phyloP scores from a whole-genome alignment of 2,888 invertebrate species.

The Diabrotica balteata region DNA sequence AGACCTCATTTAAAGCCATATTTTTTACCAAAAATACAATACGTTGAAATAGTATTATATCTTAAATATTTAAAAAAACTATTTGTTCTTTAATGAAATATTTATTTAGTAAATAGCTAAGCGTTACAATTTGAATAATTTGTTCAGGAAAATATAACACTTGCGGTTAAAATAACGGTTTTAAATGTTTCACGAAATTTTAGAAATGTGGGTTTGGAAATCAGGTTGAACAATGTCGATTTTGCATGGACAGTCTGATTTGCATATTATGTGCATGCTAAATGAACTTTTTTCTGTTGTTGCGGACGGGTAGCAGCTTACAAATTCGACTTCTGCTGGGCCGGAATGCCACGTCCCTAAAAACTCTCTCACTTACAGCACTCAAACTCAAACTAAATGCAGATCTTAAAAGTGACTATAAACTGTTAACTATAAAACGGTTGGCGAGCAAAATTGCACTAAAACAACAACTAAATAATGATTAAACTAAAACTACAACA shows the following conservation, averaged over 20 bases:
- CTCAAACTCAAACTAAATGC: slow-evolving; percentile 42
- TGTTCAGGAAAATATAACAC: too few species aligned
- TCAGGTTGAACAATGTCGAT: too few species aligned
- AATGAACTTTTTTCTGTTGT: slow-evolving; percentile 45
- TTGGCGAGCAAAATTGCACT: slow-evolving; percentile 16
- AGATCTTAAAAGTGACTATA: slow-evolving; percentile 14
- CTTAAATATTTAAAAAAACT: too few species aligned
- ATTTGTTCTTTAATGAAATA: too few species aligned
- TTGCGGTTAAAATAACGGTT: too few species aligned
- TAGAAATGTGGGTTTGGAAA: too few species aligned
- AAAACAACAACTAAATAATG: slow-evolving; percentile 29
- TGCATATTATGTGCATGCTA: slow-evolving; percentile 38
- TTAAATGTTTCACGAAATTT: too few species aligned
- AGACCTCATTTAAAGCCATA: too few species aligned
- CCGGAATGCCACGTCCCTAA: slow-evolving; percentile 57
- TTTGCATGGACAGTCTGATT: not conserved
- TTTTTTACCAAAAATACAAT: too few species aligned
- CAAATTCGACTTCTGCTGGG: slow-evolving; percentile 59
- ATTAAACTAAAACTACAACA: slow-evolving; percentile 18
- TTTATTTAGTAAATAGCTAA: too few species aligned
- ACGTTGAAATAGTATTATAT: too few species aligned
- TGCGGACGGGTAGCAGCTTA: slow-evolving; percentile 56
- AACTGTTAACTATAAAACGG: slow-evolving; percentile 1
- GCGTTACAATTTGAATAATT: too few species aligned
- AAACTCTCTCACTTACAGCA: slow-evolving; percentile 60